These are phyloP conservation scores for Sesia bembeciformis DNA, from an alignment of 2,888 invertebrate species.

Conservation along the genomic window DNA sequence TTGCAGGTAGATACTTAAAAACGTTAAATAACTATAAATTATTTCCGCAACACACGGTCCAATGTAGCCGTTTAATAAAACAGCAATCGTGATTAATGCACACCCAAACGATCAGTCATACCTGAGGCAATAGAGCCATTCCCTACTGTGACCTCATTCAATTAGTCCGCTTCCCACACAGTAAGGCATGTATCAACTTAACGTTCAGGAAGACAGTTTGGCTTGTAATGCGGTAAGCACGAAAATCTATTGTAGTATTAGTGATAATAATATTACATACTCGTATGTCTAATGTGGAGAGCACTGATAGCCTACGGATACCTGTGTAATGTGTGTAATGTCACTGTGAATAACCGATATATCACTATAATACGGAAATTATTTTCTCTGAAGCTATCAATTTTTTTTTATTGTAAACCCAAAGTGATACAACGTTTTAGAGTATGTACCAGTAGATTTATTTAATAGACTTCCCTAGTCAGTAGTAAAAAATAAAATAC, in stretches of 20 bases:
- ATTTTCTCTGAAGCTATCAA: too few species aligned
- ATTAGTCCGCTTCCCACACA: constrained; percentile 11
- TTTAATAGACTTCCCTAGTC: too few species aligned
- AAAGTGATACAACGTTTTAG: too few species aligned
- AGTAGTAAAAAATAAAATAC: too few species aligned
- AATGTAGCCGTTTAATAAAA: constrained; percentile 11
- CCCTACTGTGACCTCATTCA: constrained; percentile 13
- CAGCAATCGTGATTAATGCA: constrained; percentile 20
- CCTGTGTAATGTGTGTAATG: too few species aligned
- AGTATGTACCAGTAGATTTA: too few species aligned
- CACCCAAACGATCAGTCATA: constrained; percentile 11
- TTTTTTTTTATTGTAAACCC: too few species aligned
- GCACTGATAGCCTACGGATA: too few species aligned
- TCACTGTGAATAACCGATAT: too few species aligned
- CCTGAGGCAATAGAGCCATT: constrained; percentile 10
- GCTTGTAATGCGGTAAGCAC: constrained; percentile 1
- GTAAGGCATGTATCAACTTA: background rate
- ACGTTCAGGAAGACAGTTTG: constrained; percentile 5
- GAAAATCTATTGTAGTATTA: background rate
- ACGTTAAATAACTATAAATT: constrained; percentile 17
- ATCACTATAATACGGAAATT: too few species aligned
- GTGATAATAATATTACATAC: too few species aligned
- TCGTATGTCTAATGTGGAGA: too few species aligned
- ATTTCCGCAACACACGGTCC: constrained; percentile 14
- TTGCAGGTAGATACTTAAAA: constrained; percentile 1